These are phyloP conservation scores for Zosterops pallidus DNA, from an alignment of 2,113 vertebrate genomes.

Conservation along the genomic window DNA sequence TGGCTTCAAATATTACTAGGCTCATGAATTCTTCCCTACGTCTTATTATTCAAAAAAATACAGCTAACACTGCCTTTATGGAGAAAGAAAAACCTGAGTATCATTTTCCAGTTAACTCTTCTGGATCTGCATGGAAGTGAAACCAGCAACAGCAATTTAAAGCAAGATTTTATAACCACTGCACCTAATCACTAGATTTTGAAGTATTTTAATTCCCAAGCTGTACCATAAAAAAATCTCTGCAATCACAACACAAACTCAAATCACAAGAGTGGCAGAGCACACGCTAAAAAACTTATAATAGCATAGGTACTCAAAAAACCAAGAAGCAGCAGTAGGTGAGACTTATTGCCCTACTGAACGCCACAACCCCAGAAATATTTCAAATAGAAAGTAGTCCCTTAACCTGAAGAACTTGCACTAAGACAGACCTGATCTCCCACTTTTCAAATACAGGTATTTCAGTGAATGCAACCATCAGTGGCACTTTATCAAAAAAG, in stretches of 20 bases:
- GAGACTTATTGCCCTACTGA: background rate
- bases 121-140: background rate
- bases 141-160: background rate
- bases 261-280: background rate
- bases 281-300: background rate
- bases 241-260: background rate
- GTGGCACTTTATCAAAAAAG: background rate
- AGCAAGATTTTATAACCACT: background rate
- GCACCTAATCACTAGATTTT: background rate
- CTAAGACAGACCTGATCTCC: background rate
- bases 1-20: background rate
- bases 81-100: slow-evolving; percentile 1
- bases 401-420: background rate
- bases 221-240: background rate
- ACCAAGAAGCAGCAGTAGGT: background rate
- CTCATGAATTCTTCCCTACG: background rate
- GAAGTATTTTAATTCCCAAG: background rate
- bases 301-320: background rate
- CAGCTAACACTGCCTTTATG: slow-evolving; percentile 2
- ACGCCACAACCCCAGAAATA: background rate
- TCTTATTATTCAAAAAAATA: slow-evolving; percentile 36
- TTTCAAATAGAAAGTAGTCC: background rate
- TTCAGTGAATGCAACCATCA: background rate
- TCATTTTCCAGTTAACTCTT: slow-evolving; percentile 18
- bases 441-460: background rate